A percentile compares a stretch with the other conserved stretches of the same genome.
Evolutionary conservation across 2,113 vertebrate species (phyloP).

Genomic region (Loxodonta africana): DNA sequence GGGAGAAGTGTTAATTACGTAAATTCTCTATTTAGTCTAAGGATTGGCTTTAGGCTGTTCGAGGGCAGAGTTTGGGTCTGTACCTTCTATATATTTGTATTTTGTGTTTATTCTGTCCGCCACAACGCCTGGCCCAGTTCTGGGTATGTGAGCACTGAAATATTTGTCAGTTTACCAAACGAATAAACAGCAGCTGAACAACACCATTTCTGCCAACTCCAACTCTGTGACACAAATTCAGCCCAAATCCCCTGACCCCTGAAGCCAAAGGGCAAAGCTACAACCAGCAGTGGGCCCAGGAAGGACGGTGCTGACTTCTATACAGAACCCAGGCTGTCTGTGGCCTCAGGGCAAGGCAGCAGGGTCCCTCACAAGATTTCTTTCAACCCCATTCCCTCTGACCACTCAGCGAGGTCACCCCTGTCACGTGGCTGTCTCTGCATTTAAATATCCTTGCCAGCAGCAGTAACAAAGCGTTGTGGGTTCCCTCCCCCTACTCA

Average conservation of each 20-base stretch:
- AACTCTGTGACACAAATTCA: fast-evolving
- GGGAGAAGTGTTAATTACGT: neutral
- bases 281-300: neutral
- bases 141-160: neutral
- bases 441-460: constrained; percentile 51
- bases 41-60: neutral
- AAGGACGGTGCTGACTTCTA: neutral
- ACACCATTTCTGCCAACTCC: fast-evolving
- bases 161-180: neutral
- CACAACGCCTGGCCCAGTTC: neutral
- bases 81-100: neutral
- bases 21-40: neutral
- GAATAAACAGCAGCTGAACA: neutral
- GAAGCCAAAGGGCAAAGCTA: neutral
- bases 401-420: neutral
- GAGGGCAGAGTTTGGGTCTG: neutral
- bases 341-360: neutral
- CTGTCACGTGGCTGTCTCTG: constrained; percentile 7
- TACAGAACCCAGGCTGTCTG: neutral
- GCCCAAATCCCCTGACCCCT: neutral
- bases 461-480: constrained; percentile 74
- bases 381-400: neutral
- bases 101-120: neutral
- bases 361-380: fast-evolving
- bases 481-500: constrained; percentile 83